Percentiles rank a stretch among this genome's conserved stretches.
These are phyloP conservation scores for Drosophila subsilvestris DNA, from an alignment of 2,888 invertebrate species.

Conservation along the genomic window DNA sequence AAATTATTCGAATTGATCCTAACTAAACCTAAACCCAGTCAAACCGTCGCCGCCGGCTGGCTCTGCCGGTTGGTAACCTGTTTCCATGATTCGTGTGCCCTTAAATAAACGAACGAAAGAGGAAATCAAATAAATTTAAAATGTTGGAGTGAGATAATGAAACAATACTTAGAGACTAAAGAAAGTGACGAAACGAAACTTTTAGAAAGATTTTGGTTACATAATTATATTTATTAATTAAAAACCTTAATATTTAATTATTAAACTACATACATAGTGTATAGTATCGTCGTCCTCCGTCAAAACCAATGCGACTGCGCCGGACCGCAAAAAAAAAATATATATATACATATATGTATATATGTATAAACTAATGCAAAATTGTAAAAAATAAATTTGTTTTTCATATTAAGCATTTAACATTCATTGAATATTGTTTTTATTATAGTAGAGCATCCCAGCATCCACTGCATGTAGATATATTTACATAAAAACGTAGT, in stretches of 20 bases:
- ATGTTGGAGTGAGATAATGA: slow-evolving; percentile 84
- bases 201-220: slow-evolving; percentile 78
- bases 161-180: slow-evolving; percentile 83
- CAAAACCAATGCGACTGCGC: slow-evolving; percentile 21
- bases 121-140: slow-evolving; percentile 46
- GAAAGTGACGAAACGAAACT: slow-evolving; percentile 67
- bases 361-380: slow-evolving; percentile 35
- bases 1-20: slow-evolving; percentile 60
- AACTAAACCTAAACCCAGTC: slow-evolving; percentile 19
- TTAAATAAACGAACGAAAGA: slow-evolving; percentile 46
- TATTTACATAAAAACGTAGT: slow-evolving; percentile 38
- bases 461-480: slow-evolving; percentile 12
- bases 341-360: too few species aligned
- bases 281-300: slow-evolving; percentile 33
- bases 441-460: slow-evolving; percentile 29
- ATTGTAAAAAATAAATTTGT: slow-evolving; percentile 71
- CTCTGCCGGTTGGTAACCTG: background rate
- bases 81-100: slow-evolving; percentile 60
- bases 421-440: slow-evolving; percentile 53
- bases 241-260: slow-evolving; percentile 74
- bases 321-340: slow-evolving; percentile 47
- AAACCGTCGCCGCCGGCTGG: background rate
- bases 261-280: slow-evolving; percentile 63
- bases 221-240: slow-evolving; percentile 57
- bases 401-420: slow-evolving; percentile 70